Base-by-base conservation (phyloP, 2,113 vertebrate genomes). In the Antidorcas marsupialis region DNA sequence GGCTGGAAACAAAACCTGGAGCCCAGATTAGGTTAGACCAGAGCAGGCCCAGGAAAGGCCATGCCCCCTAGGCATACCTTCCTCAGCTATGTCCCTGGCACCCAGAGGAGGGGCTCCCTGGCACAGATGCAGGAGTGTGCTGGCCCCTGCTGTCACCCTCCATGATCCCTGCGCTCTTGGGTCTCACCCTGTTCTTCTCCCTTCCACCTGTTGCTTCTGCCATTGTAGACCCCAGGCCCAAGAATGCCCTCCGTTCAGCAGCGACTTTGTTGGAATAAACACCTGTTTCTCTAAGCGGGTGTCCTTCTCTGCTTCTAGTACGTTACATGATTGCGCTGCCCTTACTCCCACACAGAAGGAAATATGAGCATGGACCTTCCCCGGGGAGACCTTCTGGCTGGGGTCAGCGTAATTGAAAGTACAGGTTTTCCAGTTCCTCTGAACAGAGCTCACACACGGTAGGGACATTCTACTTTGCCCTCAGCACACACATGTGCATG, bases 221-320 rank as follows among this genome's bases (percentile, higher is more conserved):
- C 36, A 47, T 6, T 39, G 53, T 28, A 87, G 94, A 59, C 4
- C 15, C 87, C 17, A 30, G 53, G 53, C 82, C 71, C 50, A 12
- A 7, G 52, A 47, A 64, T 64, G 57, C 28, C 59, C 33, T 74
- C 17, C 7, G 19, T 55, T 45, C 87, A 74, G 81, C 55, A 59
- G 62, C 39, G 52, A 67, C 55, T 88, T 45, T 28, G 33, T 55
- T 33, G 62, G 87, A 97, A 97, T 98, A 97, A 98, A 98, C 59
- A 76, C 36, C 13, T 47, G 30, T 87, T 95, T 96, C 91, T 96
- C 52, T 89, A 94, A 1, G 33, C 12, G 1, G 3, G 6, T 23
- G 28, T 16, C 52, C 19, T 64, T 36, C 87, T 91, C 39, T 89
- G 88, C 78, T 85, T 95, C 59, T 6, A 11, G 25, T 36, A 52